Conservation (phyloP, 2,113 vertebrate species). For the Tauraco erythrolophus region DNA sequence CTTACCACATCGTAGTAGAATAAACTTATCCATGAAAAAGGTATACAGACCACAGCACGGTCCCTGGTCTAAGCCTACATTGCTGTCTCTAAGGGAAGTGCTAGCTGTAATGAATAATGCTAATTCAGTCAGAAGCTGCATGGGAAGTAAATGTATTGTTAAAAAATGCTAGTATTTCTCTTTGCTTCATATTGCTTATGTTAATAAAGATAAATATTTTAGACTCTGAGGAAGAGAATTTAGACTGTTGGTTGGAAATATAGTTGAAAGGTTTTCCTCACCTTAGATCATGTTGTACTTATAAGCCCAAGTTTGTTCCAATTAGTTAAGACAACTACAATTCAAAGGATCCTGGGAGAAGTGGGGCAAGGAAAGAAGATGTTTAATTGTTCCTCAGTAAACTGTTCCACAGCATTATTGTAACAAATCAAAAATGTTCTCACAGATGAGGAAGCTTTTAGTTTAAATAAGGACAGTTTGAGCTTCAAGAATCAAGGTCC, state of each 20-base stretch:
- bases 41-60: background rate
- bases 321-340: conserved; percentile 25
- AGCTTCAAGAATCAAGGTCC: background rate
- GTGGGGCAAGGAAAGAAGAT: background rate
- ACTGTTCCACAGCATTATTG: background rate
- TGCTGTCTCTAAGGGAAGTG: background rate
- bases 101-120: background rate
- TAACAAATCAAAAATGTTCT: conserved; percentile 37
- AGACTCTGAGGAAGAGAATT: background rate
- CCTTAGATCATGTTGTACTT: background rate
- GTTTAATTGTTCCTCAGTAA: conserved; percentile 55
- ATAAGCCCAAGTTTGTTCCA: background rate
- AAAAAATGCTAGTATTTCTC: conserved; percentile 42
- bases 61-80: background rate
- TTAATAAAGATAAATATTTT: conserved; percentile 42
- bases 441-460: conserved; percentile 37
- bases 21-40: background rate
- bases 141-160: conserved; percentile 50
- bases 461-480: background rate
- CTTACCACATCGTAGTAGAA: background rate
- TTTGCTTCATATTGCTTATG: conserved; percentile 32
- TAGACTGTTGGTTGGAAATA: background rate
- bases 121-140: background rate
- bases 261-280: conserved; percentile 40
- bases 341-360: background rate